Conservation (phyloP, 64 coral and sea anemone species). For the Orbicella faveolata region DNA sequence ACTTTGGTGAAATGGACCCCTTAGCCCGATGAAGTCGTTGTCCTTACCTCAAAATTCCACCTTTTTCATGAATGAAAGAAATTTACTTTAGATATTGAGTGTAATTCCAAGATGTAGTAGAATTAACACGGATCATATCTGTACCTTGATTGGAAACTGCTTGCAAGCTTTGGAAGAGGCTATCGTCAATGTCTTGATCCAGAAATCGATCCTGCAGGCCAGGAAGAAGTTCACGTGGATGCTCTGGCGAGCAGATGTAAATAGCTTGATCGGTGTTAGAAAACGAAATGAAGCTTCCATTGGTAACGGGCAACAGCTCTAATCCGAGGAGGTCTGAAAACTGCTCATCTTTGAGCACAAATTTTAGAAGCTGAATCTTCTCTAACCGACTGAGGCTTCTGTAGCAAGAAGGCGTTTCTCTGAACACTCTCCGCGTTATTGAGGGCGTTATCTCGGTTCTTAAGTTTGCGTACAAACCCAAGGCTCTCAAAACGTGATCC, state of each 20-base stretch:
- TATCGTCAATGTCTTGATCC: conserved; percentile 20
- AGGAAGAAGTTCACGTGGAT: conserved; percentile 43
- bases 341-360: conserved; percentile 51
- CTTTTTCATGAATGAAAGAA: too few species aligned
- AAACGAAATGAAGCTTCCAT: conserved; percentile 18
- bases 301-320: conserved; percentile 50
- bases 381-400: neutral
- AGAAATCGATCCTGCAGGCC: conserved; percentile 33
- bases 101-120: too few species aligned
- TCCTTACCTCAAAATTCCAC: too few species aligned
- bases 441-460: conserved; percentile 43
- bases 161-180: neutral
- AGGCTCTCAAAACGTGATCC: conserved; percentile 38
- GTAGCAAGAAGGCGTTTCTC: conserved; percentile 24
- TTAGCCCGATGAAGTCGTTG: too few species aligned
- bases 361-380: conserved; percentile 60
- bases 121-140: neutral
- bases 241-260: conserved; percentile 49
- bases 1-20: too few species aligned
- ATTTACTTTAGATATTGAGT: too few species aligned
- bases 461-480: neutral
- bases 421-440: conserved; percentile 38
- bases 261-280: neutral
- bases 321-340: conserved; percentile 51
- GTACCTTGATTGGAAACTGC: conserved; percentile 28